These are phyloP conservation scores for Haliclystus octoradiatus DNA, from an alignment of 30 jellyfish, hydroid and myxozoan species.

Conservation along the genomic window DNA sequence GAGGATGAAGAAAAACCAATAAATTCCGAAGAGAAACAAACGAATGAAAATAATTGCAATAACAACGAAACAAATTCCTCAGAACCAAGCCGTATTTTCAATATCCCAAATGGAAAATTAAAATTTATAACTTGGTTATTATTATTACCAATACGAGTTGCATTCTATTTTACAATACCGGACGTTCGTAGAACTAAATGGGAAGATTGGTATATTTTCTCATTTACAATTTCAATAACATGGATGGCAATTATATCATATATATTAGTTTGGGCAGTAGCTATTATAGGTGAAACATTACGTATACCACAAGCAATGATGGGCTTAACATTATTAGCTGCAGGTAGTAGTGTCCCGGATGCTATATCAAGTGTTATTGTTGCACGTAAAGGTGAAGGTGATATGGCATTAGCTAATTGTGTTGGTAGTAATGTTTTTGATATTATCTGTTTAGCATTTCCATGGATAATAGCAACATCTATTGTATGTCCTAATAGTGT, in stretches of 20 bases:
- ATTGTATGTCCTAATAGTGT: constrained; percentile 12
- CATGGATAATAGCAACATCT: constrained; percentile 12
- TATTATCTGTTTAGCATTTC: constrained; percentile 6
- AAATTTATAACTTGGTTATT: not conserved
- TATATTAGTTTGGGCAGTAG: not conserved
- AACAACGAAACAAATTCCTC: not conserved
- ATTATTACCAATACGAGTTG: not conserved
- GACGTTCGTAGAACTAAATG: not conserved
- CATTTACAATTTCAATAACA: not conserved
- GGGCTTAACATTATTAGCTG: not conserved
- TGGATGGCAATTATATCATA: not conserved
- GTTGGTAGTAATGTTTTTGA: constrained; percentile 13
- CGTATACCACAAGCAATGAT: not conserved
- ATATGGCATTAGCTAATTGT: constrained; percentile 3
- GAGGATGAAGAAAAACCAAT: not conserved
- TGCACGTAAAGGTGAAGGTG: not conserved
- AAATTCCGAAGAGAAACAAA: not conserved
- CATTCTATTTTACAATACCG: not conserved
- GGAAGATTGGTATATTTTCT: not conserved
- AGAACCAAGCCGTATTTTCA: not conserved
- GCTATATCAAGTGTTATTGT: not conserved
- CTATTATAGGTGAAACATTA: not conserved
- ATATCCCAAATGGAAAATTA: not conserved
- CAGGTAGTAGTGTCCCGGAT: not conserved
- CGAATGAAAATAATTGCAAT: not conserved